Conservation (phyloP, 2,888 invertebrate genomes). For the Magallana nippona region DNA sequence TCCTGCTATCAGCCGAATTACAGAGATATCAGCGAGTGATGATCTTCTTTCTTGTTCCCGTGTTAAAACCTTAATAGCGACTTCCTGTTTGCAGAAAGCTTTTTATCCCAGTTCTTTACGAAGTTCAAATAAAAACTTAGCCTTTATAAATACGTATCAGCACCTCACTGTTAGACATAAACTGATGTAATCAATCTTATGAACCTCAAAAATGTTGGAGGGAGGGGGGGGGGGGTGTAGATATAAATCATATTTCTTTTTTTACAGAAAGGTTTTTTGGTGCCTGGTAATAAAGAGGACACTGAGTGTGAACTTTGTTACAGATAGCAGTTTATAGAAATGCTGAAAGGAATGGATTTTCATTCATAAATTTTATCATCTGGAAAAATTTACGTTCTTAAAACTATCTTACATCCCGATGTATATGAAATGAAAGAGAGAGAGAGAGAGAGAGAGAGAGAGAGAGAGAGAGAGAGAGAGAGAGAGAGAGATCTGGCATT, state of each 20-base stretch:
- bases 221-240: too few relatives aligned
- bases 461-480: too few relatives aligned
- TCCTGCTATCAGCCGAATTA: neutral
- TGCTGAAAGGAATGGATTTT: too few relatives aligned
- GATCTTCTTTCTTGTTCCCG: neutral
- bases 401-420: too few relatives aligned
- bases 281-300: slow-evolving; percentile 1
- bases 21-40: neutral
- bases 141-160: neutral
- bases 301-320: too few relatives aligned
- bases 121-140: slow-evolving; percentile 16
- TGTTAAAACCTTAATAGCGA: neutral
- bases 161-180: neutral
- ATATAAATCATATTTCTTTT: neutral
- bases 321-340: too few relatives aligned
- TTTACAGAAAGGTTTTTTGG: neutral
- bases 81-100: neutral
- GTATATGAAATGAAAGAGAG: too few relatives aligned
- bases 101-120: neutral
- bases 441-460: too few relatives aligned
- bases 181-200: neutral
- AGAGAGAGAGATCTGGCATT: too few relatives aligned
- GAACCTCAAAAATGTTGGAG: neutral
- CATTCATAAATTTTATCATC: too few relatives aligned
- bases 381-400: too few relatives aligned